A percentile compares a stretch with the other conserved stretches of the same genome.
phyloP scores from a whole-genome alignment of 2,113 vertebrate genomes.

The Erythrolamprus reginae region DNA sequence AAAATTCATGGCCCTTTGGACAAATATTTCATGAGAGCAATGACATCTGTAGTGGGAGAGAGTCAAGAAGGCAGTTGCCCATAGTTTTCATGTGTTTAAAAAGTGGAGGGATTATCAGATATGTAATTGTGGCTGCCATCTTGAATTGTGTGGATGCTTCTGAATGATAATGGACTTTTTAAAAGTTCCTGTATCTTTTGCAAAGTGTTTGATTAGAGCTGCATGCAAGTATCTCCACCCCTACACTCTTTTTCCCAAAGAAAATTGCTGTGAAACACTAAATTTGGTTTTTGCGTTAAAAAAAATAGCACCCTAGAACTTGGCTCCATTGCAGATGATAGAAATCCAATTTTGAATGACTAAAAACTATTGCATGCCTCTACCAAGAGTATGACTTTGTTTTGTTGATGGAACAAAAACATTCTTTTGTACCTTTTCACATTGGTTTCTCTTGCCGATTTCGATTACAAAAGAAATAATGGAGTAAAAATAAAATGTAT shows the following conservation, averaged over 20 bases:
- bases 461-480: constrained; percentile 14
- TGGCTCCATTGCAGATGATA: neutral
- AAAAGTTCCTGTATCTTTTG: neutral
- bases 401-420: neutral
- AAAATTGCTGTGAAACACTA: neutral
- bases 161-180: neutral
- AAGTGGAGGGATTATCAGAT: neutral
- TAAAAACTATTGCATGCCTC: neutral
- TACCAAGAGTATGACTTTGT: neutral
- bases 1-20: neutral
- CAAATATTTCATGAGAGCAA: neutral
- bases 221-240: neutral
- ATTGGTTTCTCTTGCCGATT: neutral
- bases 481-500: neutral
- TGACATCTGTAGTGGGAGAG: neutral
- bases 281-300: neutral
- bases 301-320: neutral
- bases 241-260: neutral
- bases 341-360: neutral
- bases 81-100: neutral
- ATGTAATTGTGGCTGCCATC: neutral
- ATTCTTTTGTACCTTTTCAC: neutral
- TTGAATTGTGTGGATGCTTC: neutral
- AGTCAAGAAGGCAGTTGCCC: neutral
- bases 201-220: neutral